These are phyloP conservation scores for Prunella himalayana DNA, from an alignment of 2,113 vertebrate genomes.

Conservation along the genomic window DNA sequence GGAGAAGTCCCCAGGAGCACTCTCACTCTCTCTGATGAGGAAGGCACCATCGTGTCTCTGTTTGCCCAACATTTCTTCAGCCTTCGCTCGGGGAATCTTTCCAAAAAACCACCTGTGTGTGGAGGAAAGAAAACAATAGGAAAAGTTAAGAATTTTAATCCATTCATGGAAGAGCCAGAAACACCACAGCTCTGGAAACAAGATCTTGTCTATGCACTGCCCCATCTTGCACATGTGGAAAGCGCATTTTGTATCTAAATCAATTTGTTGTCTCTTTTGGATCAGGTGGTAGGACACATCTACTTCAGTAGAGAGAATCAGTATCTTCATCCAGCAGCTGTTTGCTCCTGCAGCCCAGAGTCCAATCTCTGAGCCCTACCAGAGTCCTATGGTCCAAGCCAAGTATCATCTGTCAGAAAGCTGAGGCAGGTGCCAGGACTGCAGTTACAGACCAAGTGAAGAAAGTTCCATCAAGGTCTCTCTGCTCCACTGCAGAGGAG, in stretches of 20 bases:
- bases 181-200: neutral
- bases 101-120: slow-evolving; percentile 95
- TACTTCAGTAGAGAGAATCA: neutral
- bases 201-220: neutral
- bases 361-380: neutral
- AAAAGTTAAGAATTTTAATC: neutral
- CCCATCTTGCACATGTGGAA: neutral
- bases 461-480: neutral
- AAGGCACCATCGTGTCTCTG: slow-evolving; percentile 98
- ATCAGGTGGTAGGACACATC: neutral
- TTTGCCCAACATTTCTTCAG: slow-evolving; percentile 98
- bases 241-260: neutral
- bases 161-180: neutral
- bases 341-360: neutral
- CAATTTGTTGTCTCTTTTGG: neutral
- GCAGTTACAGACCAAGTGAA: neutral
- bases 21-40: slow-evolving; percentile 98
- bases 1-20: slow-evolving; percentile 96
- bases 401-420: neutral
- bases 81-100: slow-evolving; percentile 96
- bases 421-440: neutral
- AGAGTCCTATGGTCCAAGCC: neutral
- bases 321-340: neutral
- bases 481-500: neutral
- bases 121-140: neutral